Conservation (phyloP, 1,140 invertebrate genomes). For the Saccostrea echinata region DNA sequence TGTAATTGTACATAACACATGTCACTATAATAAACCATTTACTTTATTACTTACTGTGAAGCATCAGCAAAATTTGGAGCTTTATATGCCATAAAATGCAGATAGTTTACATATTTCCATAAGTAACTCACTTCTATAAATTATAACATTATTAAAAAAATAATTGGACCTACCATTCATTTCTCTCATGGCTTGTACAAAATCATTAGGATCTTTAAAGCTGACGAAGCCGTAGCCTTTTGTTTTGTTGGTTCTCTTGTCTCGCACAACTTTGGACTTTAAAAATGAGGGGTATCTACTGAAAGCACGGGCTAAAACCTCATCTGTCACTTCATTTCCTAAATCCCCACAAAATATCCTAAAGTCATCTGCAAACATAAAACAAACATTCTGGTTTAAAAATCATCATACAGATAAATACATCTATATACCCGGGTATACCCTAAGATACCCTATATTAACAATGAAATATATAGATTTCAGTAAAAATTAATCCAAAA, state of each 20-base stretch:
- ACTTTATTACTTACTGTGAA: no score
- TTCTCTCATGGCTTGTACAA: slow-evolving; percentile 98
- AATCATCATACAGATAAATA: no score
- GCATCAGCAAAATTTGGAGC: no score
- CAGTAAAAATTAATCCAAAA: no score
- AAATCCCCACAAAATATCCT: slow-evolving; percentile 99
- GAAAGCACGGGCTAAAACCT: slow-evolving; percentile 95
- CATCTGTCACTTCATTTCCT: slow-evolving; percentile 99
- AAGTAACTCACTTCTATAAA: no score
- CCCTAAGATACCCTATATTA: no score
- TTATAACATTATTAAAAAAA: background rate
- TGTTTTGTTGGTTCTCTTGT: slow-evolving; percentile 98
- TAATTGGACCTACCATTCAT: slow-evolving; percentile 86
- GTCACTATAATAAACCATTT: no score
- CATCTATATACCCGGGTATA: no score
- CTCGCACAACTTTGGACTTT: slow-evolving; percentile 96
- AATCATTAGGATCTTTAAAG: slow-evolving; percentile 98
- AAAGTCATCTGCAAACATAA: slow-evolving; percentile 90
- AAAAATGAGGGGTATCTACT: slow-evolving; percentile 97
- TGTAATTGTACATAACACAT: no score
- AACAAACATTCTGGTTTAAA: background rate
- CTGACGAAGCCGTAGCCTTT: slow-evolving; percentile 99
- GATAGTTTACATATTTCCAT: no score
- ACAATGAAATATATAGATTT: no score
- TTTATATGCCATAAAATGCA: no score